Base-by-base conservation (phyloP, 92 coral and sea anemone species). In the Plumapathes pennacea region DNA sequence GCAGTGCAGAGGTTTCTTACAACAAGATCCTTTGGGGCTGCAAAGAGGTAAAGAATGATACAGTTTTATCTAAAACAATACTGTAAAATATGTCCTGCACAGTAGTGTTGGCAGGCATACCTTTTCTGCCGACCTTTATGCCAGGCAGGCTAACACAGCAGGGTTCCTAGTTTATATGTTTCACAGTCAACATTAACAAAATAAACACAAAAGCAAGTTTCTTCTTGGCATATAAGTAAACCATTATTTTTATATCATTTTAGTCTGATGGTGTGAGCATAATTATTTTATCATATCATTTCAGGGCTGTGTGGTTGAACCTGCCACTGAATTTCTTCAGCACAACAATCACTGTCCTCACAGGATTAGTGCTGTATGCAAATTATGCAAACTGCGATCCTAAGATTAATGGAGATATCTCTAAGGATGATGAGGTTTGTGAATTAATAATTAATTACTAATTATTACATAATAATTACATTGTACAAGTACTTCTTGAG, bases 1-100 rank as follows among this genome's bases (percentile, higher is more conserved):
- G 88, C 88, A 55, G 77, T 81, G 4, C 88, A 81, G 40, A 28
- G 82, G 33, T 81, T 81, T 38, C 49, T 81, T 21, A 81, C 88
- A 19, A 54, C 82, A 4, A 74, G 58, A 39, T 81, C 88, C 13
- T 81, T 65, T 25, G 60, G 74, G 39, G 50, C 69, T 48, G 88
- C 88, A 19, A 53, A 54, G 26, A 73, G 82, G 88, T 81, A 67
- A n/a, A 61, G n/a, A n/a, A n/a, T n/a, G n/a, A n/a, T n/a, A n/a
- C n/a, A n/a, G n/a, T n/a, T n/a, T n/a, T n/a, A n/a, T n/a, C n/a
- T n/a, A n/a, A n/a, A n/a, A n/a, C n/a, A n/a, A n/a, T n/a, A n/a
- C n/a, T n/a, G n/a, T n/a, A n/a, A n/a, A n/a, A n/a, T n/a, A n/a
- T n/a, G n/a, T n/a, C n/a, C n/a, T n/a, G n/a, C n/a, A n/a, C n/a